A percentile compares a stretch with the other conserved stretches of the same genome.
phyloP scores from a whole-genome alignment of 1,140 invertebrate genomes.

The Rhagoletis pomonella region DNA sequence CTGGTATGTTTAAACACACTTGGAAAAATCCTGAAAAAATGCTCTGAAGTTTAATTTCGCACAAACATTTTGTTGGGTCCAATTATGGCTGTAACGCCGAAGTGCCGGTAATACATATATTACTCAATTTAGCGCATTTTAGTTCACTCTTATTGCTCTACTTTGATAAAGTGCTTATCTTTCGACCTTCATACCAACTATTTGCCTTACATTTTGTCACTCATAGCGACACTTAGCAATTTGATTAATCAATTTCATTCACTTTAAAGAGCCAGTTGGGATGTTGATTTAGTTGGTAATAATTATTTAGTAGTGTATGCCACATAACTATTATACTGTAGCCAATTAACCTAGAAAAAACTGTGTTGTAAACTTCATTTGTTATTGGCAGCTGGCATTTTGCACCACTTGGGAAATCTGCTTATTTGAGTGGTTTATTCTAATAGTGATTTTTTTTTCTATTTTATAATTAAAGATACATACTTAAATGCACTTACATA shows the following conservation, averaged over 20 bases:
- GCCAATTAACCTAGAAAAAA: slow-evolving; percentile 34
- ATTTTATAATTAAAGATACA: too few relatives aligned
- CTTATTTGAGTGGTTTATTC: background rate
- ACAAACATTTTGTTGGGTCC: too few relatives aligned
- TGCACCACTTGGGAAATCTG: background rate
- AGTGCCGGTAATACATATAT: too few relatives aligned
- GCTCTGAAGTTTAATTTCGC: too few relatives aligned
- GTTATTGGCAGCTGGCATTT: background rate
- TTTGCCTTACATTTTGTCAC: background rate
- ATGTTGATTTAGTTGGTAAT: background rate
- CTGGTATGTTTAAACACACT: too few relatives aligned
- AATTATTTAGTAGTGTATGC: background rate
- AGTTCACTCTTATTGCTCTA: background rate
- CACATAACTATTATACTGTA: too few relatives aligned
- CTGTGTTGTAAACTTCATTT: background rate
- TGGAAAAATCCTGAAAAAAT: too few relatives aligned
- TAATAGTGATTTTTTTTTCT: too few relatives aligned
- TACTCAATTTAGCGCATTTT: background rate
- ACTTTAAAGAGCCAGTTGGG: background rate
- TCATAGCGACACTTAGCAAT: background rate
- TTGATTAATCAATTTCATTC: background rate
- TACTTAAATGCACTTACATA: too few relatives aligned
- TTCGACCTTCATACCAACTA: background rate
- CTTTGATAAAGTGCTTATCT: background rate
- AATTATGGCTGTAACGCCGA: too few relatives aligned